Percentiles rank a stretch among this genome's conserved stretches.
phyloP scores from a whole-genome alignment of 2,113 vertebrate genomes.

The Brachypteracias leptosomus region DNA sequence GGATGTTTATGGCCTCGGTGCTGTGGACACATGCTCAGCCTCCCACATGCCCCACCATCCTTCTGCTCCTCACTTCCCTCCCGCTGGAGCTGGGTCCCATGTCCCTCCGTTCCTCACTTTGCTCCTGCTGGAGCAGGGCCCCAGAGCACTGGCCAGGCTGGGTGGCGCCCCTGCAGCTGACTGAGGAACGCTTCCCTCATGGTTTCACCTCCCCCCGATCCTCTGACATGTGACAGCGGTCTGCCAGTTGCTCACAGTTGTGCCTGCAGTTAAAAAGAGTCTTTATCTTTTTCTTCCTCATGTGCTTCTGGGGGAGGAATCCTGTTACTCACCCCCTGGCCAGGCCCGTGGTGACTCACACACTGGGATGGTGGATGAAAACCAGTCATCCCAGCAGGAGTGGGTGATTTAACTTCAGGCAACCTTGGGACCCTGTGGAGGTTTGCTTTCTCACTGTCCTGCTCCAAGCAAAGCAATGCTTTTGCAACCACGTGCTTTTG shows the following conservation, averaged over 20 bases:
- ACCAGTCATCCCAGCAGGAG: neutral
- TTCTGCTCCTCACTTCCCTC: no score
- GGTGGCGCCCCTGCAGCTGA: rapidly evolving
- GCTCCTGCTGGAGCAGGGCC: no score
- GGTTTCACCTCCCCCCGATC: no score
- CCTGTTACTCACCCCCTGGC: neutral
- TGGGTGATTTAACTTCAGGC: neutral
- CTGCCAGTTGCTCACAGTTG: neutral
- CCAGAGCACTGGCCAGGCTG: rapidly evolving
- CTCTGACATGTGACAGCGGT: neutral
- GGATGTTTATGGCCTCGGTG: no score
- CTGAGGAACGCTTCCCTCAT: rapidly evolving
- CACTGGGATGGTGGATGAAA: neutral
- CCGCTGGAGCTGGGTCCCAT: no score
- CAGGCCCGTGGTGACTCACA: neutral
- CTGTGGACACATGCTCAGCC: rapidly evolving
- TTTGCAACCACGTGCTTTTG: neutral
- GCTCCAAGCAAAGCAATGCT: neutral
- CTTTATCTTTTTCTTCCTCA: neutral
- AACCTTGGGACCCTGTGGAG: neutral
- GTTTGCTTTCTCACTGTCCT: neutral
- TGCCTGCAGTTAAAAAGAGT: rapidly evolving
- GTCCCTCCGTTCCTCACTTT: no score
- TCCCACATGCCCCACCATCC: rapidly evolving
- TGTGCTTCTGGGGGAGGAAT: neutral